Percentiles rank a stretch among this genome's conserved stretches.
phyloP scores from a whole-genome alignment of 2,113 vertebrate species.

The Mesitornis unicolor region DNA sequence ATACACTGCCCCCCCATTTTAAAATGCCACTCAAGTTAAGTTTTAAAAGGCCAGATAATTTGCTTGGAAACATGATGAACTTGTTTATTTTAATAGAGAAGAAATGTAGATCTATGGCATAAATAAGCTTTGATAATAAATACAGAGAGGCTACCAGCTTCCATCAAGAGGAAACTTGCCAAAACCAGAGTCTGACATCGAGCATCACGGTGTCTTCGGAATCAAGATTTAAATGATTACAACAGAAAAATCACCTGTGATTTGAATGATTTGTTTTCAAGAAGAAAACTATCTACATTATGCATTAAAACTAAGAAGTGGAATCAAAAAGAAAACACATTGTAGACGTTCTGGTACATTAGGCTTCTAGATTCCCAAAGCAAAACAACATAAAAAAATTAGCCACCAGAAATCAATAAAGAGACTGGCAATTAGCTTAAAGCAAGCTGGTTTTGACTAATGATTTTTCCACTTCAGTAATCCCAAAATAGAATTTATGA shows the following conservation, averaged over 20 bases:
- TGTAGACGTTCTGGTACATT: conserved; percentile 25
- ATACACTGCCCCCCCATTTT: not conserved
- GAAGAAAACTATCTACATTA: not conserved
- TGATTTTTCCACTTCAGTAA: not conserved
- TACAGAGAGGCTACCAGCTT: not conserved
- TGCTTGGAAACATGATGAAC: not conserved
- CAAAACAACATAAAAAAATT: conserved; percentile 36
- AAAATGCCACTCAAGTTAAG: not conserved
- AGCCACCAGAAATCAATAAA: conserved; percentile 27
- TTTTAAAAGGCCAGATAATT: not conserved
- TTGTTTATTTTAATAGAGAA: not conserved
- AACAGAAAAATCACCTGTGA: not conserved
- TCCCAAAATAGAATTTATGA: not conserved
- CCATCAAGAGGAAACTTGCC: not conserved
- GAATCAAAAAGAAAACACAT: conserved; percentile 21
- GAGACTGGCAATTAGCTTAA: conserved; percentile 36
- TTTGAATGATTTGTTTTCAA: not conserved
- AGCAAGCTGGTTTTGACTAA: conserved; percentile 47
- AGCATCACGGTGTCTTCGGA: not conserved
- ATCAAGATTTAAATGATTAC: not conserved
- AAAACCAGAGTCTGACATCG: not conserved
- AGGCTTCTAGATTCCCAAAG: conserved; percentile 34
- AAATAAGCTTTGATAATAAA: not conserved
- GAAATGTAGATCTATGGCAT: not conserved
- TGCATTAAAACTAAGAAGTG: not conserved